Evolutionary conservation across 2,113 vertebrate genomes (phyloP), one percentile per base, ranked within the genome.

Genomic region (Sinosuthora webbiana): DNA sequence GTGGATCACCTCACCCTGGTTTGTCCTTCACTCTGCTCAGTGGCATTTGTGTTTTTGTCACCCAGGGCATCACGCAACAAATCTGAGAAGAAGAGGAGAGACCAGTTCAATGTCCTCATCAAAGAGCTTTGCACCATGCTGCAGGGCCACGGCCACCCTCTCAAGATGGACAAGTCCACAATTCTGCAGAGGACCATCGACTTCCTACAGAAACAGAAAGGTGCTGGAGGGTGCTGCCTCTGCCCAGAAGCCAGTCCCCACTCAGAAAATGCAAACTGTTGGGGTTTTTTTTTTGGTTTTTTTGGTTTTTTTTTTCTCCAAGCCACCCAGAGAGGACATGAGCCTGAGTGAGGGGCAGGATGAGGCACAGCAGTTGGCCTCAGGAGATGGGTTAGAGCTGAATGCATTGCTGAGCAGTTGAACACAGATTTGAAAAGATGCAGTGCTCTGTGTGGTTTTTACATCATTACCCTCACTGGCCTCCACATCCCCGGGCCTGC

Each of bases 181-280:
- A 98, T 98, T 95, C 87, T 98, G 80, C 98, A 98, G 96, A 97
- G 97, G 90, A 98, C 98, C 70, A 98, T 98, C 4, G 98, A 98
- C 95, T 97, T 98, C 97, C 94, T 98, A 87, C 98, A 98, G 97
- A 98, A 99, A 82, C 98, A 99, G 89, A 98, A 99, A 99, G 99
- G 99, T 99, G 93, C 52, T 30, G 33, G 35, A 39, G 37, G 37
- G 37, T 39, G 37, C 37, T 39, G 30, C 33, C 7, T 27, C 55
- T 44, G 35, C 68, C 57, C 44, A 47, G 80, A 42, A 52, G 77
- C 52, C 62, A 23, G 13, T 22, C 78, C 19, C 65, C 14, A 5
- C 21, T 47, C 42, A 33, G 31, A 44, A 75, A 31, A 20, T 44
- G 20, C 45, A 67, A 59, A 59, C 50, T 70, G 20, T 15, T 5